A percentile compares a stretch with the other conserved stretches of the same genome.
Conservation (phyloP, 2,797 vertebrate genomes). For the Halcyon badia region DNA sequence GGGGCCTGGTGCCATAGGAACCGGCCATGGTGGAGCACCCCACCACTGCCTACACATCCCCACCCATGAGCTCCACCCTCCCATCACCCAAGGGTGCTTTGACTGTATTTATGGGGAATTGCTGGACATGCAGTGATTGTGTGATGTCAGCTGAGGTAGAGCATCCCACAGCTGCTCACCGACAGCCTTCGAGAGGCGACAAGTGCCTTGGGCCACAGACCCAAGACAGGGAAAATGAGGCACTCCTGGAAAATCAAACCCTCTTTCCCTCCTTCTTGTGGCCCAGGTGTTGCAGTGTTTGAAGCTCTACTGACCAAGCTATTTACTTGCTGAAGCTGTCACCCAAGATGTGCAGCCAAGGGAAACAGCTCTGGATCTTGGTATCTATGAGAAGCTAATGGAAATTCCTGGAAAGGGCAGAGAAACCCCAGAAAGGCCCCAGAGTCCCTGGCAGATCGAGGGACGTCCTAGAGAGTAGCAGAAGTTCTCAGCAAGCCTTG, state of each 20-base stretch:
- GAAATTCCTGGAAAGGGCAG: background rate
- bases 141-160: background rate
- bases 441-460: accelerated
- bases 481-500: background rate
- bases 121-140: background rate
- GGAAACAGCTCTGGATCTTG: background rate
- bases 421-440: background rate
- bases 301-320: background rate
- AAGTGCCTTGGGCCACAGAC: background rate
- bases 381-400: background rate
- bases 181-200: accelerated
- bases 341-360: background rate
- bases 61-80: accelerated
- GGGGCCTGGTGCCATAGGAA: background rate
- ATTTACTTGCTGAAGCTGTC: background rate
- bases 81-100: background rate
- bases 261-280: background rate
- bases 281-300: accelerated
- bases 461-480: background rate
- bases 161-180: background rate
- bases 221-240: background rate
- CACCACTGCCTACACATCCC: accelerated
- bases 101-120: background rate
- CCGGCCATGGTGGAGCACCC: accelerated
- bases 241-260: background rate